Evolutionary conservation across 2,113 vertebrate genomes (phyloP).

Genomic region (Formicarius rufipectus): DNA sequence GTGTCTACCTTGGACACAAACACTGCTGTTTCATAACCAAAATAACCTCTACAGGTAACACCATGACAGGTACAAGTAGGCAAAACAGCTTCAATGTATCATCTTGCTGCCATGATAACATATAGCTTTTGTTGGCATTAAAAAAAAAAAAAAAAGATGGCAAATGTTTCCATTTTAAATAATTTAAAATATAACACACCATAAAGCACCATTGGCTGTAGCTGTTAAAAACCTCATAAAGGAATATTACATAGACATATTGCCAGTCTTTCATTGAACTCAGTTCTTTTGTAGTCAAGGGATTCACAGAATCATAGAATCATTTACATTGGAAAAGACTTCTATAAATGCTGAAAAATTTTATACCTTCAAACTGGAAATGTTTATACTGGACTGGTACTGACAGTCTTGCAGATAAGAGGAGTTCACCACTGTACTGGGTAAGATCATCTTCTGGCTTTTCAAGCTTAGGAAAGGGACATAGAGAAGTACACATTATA

Average conservation of each 20-base stretch:
- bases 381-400: slow-evolving; percentile 25
- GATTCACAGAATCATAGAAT: neutral
- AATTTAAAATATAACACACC: neutral
- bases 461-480: slow-evolving; percentile 54
- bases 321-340: neutral
- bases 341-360: neutral
- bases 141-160: neutral
- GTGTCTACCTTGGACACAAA: neutral
- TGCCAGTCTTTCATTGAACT: neutral
- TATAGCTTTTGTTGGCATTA: neutral
- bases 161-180: neutral
- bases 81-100: neutral
- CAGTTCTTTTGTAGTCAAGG: neutral
- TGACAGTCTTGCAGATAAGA: slow-evolving; percentile 62
- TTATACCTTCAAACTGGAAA: slow-evolving; percentile 52
- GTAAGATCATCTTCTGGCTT: slow-evolving; percentile 28
- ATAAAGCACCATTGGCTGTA: neutral
- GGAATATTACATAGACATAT: neutral
- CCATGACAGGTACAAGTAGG: neutral
- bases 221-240: neutral
- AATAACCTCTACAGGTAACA: neutral
- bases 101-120: neutral
- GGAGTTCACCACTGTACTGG: slow-evolving; percentile 53
- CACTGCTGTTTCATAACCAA: neutral
- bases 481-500: neutral